These are phyloP conservation scores for Antheraea mylitta DNA, from an alignment of 1,140 invertebrate species.

Conservation along the genomic window DNA sequence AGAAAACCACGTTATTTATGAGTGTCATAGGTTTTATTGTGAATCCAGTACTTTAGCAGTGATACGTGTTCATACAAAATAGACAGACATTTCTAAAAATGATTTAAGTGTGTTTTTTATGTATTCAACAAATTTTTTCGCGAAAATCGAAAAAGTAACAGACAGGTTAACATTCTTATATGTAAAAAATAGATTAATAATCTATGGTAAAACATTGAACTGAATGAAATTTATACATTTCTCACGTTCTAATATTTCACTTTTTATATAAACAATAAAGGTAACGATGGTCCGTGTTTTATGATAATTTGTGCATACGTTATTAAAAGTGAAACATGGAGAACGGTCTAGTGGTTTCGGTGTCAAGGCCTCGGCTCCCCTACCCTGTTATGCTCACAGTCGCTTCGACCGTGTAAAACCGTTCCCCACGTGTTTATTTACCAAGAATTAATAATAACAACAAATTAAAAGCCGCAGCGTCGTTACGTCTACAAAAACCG, in stretches of 20 bases:
- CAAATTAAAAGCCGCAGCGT: too few species aligned
- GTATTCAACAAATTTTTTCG: too few species aligned
- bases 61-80: too few species aligned
- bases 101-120: too few species aligned
- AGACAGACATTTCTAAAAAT: too few species aligned
- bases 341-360: conserved; percentile 25
- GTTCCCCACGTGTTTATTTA: conserved; percentile 1
- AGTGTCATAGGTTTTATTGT: too few species aligned
- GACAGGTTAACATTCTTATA: too few species aligned
- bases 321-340: conserved; percentile 22
- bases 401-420: background rate
- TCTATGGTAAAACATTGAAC: background rate
- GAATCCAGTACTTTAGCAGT: too few species aligned
- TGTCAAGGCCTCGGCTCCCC: conserved; percentile 22
- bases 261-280: background rate
- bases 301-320: conserved; percentile 23
- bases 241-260: background rate
- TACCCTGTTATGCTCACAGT: background rate
- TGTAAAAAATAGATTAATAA: background rate
- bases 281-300: conserved; percentile 12
- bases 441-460: too few species aligned
- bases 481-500: too few species aligned
- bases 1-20: too few species aligned
- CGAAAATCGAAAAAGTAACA: too few species aligned
- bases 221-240: background rate